Percentiles rank a stretch among this genome's conserved stretches.
phyloP scores from a whole-genome alignment of 2,888 invertebrate species.

The Neria commutata region DNA sequence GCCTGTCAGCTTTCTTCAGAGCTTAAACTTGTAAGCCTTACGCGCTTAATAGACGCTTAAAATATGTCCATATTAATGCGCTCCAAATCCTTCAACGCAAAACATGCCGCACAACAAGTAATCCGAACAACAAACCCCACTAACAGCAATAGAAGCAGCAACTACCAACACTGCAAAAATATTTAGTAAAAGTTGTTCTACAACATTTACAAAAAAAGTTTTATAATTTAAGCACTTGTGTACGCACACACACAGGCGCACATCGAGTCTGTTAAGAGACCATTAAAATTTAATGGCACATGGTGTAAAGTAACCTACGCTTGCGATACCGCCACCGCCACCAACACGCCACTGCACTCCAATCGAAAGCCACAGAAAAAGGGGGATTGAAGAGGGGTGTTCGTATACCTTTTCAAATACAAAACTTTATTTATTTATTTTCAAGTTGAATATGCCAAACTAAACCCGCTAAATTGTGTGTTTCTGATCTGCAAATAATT shows the following conservation, averaged over 20 bases:
- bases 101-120: neutral
- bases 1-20: no score
- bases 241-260: constrained; percentile 2
- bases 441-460: no score
- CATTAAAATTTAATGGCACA: neutral
- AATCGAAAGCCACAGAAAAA: neutral
- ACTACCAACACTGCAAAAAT: no score
- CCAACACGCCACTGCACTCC: neutral
- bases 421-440: no score
- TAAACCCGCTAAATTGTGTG: no score
- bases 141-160: no score
- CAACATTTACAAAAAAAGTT: constrained; percentile 9
- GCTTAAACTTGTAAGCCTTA: no score
- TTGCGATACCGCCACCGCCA: neutral
- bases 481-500: no score
- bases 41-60: neutral
- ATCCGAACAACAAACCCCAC: neutral
- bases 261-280: neutral
- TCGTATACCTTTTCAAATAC: no score
- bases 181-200: constrained; percentile 22
- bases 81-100: constrained; percentile 1
- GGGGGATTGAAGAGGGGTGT: no score
- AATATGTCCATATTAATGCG: neutral
- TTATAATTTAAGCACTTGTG: constrained; percentile 19
- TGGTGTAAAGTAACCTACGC: neutral